phyloP scores from a whole-genome alignment of 2,797 vertebrate species.

The Halcyon badia region DNA sequence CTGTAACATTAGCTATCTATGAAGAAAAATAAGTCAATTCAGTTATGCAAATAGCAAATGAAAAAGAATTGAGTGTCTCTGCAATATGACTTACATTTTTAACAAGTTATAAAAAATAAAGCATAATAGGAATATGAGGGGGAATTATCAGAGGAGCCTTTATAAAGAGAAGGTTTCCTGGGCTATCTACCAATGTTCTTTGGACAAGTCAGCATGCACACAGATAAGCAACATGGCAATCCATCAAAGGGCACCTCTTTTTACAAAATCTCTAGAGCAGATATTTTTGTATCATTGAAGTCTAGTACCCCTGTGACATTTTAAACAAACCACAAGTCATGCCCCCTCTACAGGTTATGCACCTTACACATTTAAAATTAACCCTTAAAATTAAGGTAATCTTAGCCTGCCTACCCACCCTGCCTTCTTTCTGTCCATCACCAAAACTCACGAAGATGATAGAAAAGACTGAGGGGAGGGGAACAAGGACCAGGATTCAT shows the following conservation, averaged over 20 bases:
- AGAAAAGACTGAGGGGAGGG: background rate
- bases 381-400: background rate
- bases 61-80: background rate
- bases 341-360: accelerated
- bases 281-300: background rate
- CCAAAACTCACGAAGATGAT: background rate
- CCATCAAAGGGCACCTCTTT: background rate
- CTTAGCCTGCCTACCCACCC: background rate
- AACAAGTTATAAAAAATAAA: background rate
- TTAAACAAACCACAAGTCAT: background rate
- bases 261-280: background rate
- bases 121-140: background rate
- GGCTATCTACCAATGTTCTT: background rate
- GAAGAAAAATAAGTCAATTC: conserved; percentile 26
- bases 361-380: background rate
- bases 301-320: background rate
- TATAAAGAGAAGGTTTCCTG: background rate
- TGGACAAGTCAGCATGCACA: background rate
- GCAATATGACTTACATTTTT: background rate
- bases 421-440: background rate
- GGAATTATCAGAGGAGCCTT: background rate
- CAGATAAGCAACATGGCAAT: background rate
- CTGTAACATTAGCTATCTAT: background rate
- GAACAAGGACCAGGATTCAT: background rate
- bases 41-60: conserved; percentile 25